These are phyloP conservation scores for Notodonta dromedarius DNA, from an alignment of 2,888 invertebrate species.

Conservation along the genomic window DNA sequence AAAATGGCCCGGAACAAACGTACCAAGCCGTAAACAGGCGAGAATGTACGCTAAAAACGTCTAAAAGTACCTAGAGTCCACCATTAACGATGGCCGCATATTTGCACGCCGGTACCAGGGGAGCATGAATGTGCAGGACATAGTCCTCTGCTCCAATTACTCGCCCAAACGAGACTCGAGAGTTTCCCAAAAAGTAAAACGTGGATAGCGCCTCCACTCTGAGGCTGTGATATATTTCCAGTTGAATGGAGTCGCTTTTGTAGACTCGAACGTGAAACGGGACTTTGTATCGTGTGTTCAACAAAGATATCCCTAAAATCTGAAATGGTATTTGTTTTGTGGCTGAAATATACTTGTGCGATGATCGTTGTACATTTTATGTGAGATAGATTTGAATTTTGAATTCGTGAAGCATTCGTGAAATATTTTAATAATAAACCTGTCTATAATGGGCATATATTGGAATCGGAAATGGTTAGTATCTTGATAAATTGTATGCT, in stretches of 20 bases:
- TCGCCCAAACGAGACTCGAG: slow-evolving; percentile 45
- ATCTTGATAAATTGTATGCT: not conserved
- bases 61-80: slow-evolving; percentile 21
- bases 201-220: slow-evolving; percentile 25
- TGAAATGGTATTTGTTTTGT: slow-evolving; percentile 45
- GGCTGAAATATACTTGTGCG: slow-evolving; percentile 23
- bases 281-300: slow-evolving; percentile 42
- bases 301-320: slow-evolving; percentile 40
- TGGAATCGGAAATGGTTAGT: too few relatives aligned
- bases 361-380: slow-evolving; percentile 19
- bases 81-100: slow-evolving; percentile 39
- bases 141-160: slow-evolving; percentile 47
- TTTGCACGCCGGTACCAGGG: slow-evolving; percentile 39
- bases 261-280: slow-evolving; percentile 36
- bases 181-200: slow-evolving; percentile 42
- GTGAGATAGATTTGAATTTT: too few relatives aligned
- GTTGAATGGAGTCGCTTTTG: slow-evolving; percentile 46
- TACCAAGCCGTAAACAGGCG: slow-evolving; percentile 22
- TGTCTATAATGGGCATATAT: too few relatives aligned
- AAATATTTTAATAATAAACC: too few relatives aligned
- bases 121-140: slow-evolving; percentile 30
- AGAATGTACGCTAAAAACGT: slow-evolving; percentile 35
- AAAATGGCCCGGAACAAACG: slow-evolving; percentile 26
- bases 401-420: too few relatives aligned
- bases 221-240: slow-evolving; percentile 45